Base-by-base conservation (phyloP, 2,888 invertebrate species). In the Drosophila mimica region DNA sequence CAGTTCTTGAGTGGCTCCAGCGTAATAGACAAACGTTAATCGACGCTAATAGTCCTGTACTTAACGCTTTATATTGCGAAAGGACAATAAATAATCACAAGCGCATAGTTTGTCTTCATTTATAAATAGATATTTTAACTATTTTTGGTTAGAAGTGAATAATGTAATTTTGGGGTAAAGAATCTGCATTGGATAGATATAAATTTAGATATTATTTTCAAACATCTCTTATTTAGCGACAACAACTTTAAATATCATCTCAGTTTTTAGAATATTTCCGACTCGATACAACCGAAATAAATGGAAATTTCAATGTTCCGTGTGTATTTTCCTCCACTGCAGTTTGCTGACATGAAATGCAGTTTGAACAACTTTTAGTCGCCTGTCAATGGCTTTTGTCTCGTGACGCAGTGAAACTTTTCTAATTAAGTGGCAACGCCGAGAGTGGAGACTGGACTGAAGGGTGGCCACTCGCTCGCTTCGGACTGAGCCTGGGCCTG, bases 381-480 rank as follows among this genome's bases (percentile, higher is more conserved):
- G 76, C 84, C 84, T 87, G 87, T 85, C 85, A 85, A 85, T 85
- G 85, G 87, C 85, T 85, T 85, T 85, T 85, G 85, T 85, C 85
- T 89, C 82, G 89, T 85, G 79, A 81, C 79, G 76, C 76, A 77
- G 70, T 72, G 82, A 85, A 88, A 88, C 88, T 88, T 88, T 88
- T 88, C 90, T 89, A 88, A 88, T 88, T 88, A 88, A 90, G 90
- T 88, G 83, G 86, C 89, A 88, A 82, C 79, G 83, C 76, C 66
- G 53, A 43, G 60, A 43, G 60, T 59, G 74, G 57, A 57, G 38
- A 60, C 63, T 59, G 51, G 61, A 65, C 67, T 17, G 60, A 30
- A 33, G 72, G 71, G 65, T 66, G 64, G 77, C 70, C 88, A 83
- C 80, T 80, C 54, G 70, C 71, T 38, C 74, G 67, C 34, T 11